A percentile compares a stretch with the other conserved stretches of the same genome.
These are phyloP conservation scores for Mya arenaria DNA, from an alignment of 1,140 invertebrate species.

Conservation along the genomic window DNA sequence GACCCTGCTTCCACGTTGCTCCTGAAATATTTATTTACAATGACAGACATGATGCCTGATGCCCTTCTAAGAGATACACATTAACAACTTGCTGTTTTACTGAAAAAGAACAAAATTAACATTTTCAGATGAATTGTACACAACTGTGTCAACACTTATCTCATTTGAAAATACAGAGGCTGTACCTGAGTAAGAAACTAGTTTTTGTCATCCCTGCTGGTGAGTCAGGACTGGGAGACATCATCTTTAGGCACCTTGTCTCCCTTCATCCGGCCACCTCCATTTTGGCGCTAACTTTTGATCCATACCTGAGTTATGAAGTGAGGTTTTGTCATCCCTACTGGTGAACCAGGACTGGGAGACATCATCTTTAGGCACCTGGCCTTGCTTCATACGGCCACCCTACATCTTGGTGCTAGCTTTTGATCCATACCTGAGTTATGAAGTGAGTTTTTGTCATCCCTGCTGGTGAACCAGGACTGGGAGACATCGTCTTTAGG, in stretches of 20 bases:
- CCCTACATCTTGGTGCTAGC: too few species aligned
- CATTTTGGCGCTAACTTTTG: too few species aligned
- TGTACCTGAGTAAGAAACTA: too few species aligned
- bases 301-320: slow-evolving; percentile 81
- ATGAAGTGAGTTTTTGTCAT: slow-evolving; percentile 80
- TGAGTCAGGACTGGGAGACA: slow-evolving; percentile 81
- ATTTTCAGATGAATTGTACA: too few species aligned
- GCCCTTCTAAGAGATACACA: too few species aligned
- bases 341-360: slow-evolving; percentile 82
- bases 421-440: slow-evolving; percentile 76
- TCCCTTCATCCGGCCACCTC: slow-evolving; percentile 27
- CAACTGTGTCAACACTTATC: too few species aligned
- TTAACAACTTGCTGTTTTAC: too few species aligned
- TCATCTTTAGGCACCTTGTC: slow-evolving; percentile 60
- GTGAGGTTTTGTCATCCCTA: slow-evolving; percentile 79
- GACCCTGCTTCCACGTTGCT: slow-evolving; percentile 82
- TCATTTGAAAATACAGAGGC: too few species aligned
- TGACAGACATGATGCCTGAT: too few species aligned
- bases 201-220: slow-evolving; percentile 81
- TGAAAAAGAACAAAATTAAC: too few species aligned
- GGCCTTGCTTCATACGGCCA: slow-evolving; percentile 28
- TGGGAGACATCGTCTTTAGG: slow-evolving; percentile 75
- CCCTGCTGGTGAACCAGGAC: slow-evolving; percentile 81
- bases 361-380: slow-evolving; percentile 65
- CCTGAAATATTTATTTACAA: too few species aligned